These are phyloP conservation scores for Zoanthus solanderi DNA, from an alignment of 92 coral and sea anemone species.

Conservation along the genomic window DNA sequence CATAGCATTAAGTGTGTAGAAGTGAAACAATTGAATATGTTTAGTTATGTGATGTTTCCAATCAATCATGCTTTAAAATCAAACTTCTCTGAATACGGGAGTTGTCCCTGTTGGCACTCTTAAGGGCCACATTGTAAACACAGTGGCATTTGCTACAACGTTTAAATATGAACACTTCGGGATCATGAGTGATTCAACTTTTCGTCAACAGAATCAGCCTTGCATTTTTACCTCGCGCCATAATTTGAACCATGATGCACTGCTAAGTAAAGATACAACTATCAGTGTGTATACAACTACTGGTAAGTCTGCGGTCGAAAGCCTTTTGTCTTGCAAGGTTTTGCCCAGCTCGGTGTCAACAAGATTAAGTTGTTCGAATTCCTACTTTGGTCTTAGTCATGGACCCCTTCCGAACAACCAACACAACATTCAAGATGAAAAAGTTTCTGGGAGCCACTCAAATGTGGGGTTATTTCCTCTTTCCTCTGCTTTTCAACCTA, in stretches of 20 bases:
- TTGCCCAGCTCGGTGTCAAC: neutral
- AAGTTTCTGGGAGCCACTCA: neutral
- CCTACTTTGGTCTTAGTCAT: neutral
- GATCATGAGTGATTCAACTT: neutral
- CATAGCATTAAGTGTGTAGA: neutral
- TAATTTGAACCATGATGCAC: neutral
- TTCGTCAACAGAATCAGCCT: neutral
- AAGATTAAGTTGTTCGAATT: neutral
- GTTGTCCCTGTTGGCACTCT: neutral
- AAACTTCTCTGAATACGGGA: neutral
- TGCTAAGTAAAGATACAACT: neutral
- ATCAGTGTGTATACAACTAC: neutral
- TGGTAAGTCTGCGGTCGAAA: neutral
- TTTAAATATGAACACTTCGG: neutral
- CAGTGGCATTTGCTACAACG: too few species aligned
- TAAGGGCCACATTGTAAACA: neutral
- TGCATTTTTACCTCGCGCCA: neutral
- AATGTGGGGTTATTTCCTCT: too few species aligned
- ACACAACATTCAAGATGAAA: neutral
- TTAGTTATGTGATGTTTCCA: neutral
- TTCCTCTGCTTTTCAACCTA: conserved; percentile 3
- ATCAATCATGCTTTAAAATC: neutral
- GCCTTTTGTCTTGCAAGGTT: neutral
- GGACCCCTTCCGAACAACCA: neutral
- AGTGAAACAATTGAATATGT: neutral